These are phyloP conservation scores for Drosophila hawaiiensis DNA, from an alignment of 2,888 invertebrate genomes.

Conservation along the genomic window DNA sequence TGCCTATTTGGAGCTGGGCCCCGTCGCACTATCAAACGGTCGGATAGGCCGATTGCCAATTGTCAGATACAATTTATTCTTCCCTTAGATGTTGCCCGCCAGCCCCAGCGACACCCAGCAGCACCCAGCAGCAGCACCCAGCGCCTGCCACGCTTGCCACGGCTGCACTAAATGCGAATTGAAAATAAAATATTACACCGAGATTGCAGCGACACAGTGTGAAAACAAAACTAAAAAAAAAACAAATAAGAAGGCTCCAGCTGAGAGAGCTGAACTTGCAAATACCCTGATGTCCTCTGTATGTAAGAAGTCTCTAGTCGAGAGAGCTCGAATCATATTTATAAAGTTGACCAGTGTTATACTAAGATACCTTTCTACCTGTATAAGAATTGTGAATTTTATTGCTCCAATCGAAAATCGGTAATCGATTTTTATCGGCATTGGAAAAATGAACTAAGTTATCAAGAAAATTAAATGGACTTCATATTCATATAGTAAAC, in stretches of 20 bases:
- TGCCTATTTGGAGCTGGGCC: constrained; percentile 55
- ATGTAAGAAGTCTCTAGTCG: not conserved
- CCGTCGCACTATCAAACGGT: constrained; percentile 70
- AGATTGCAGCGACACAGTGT: constrained; percentile 69
- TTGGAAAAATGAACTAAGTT: not conserved
- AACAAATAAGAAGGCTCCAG: not conserved
- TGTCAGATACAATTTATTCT: constrained; percentile 81
- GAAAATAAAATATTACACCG: constrained; percentile 80
- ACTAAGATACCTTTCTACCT: not conserved
- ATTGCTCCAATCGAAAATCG: not conserved
- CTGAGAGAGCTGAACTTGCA: not conserved
- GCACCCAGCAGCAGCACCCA: not conserved
- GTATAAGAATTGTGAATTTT: not conserved
- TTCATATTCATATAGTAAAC: not conserved
- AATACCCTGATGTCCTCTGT: not conserved
- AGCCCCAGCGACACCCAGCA: not conserved
- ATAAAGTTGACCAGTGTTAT: not conserved
- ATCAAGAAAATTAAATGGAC: not conserved
- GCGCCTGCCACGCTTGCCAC: constrained; percentile 35
- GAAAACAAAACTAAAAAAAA: constrained; percentile 19
- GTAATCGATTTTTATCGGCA: not conserved
- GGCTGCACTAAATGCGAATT: constrained; percentile 80
- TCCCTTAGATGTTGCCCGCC: constrained; percentile 66
- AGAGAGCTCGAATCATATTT: not conserved
- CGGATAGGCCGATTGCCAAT: constrained; percentile 81